Evolutionary conservation across 2,888 invertebrate species (phyloP).

Genomic region (Megalurothrips usitatus): DNA sequence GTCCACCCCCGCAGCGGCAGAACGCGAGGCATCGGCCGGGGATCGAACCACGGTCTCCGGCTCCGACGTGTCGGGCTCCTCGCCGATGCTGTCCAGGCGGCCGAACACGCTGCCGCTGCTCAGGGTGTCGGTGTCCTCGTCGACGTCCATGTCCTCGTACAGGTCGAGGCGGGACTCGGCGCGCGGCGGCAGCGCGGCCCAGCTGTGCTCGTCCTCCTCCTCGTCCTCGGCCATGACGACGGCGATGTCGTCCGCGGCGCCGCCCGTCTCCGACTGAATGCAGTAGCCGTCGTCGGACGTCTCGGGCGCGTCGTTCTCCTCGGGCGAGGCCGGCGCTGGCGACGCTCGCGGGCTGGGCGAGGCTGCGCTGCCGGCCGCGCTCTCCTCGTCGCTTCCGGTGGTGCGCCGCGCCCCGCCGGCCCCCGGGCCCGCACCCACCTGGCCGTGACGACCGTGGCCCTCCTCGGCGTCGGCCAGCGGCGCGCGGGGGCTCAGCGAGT

Average conservation of each 20-base stretch:
- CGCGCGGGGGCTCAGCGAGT: constrained; percentile 8
- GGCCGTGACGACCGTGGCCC: background rate
- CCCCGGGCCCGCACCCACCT: background rate
- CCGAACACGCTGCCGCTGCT: constrained; percentile 15
- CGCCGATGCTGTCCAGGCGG: constrained; percentile 23
- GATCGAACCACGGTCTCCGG: constrained; percentile 11
- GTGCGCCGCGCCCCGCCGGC: background rate
- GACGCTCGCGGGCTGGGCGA: too few species aligned
- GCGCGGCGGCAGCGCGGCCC: background rate
- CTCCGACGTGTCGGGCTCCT: constrained; percentile 9
- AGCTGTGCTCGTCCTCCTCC: background rate
- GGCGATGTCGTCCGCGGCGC: background rate
- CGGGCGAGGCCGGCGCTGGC: background rate
- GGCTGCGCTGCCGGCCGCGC: too few species aligned
- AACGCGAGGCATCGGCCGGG: background rate
- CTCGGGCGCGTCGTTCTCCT: background rate
- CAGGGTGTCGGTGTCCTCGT: constrained; percentile 9
- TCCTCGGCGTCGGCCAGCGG: constrained; percentile 1
- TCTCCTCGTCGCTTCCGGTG: too few species aligned
- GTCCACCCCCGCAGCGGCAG: background rate
- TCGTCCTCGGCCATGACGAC: background rate
- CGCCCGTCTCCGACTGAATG: background rate
- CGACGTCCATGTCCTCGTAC: constrained; percentile 19
- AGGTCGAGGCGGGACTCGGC: background rate
- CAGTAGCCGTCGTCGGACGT: background rate